Evolutionary conservation across 2,113 vertebrate species (phyloP), one percentile per base, ranked within the genome.

Genomic region (Hiodon tergisus): DNA sequence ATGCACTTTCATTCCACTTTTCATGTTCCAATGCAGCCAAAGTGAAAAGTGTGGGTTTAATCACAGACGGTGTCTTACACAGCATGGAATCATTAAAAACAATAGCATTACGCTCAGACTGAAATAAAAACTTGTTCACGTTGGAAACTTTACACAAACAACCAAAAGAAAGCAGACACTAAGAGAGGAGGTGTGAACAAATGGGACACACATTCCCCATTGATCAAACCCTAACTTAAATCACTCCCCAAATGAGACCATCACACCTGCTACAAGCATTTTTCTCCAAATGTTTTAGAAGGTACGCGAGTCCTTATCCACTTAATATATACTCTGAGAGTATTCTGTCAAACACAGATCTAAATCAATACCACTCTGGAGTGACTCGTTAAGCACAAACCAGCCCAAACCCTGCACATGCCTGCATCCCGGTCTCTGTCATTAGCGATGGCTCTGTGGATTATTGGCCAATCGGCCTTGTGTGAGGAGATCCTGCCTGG

Each of bases 361-460:
- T 90, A 86, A 92, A 92, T 92, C 91, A 88, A 92, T 92, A 89
- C 84, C 84, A 87, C 88, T 89, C 87, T 88, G 76, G 85, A 91
- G 91, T 87, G 87, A 87, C 89, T 91, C 84, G 88, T 92, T 92
- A 91, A 90, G 90, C 87, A 88, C 90, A 89, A 92, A 92, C 91
- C 89, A 90, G 89, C 86, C 89, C 87, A 87, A 87, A 90, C 89
- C 88, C 89, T 87, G 89, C 87, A 87, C 90, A 91, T 92, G 91
- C 85, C 82, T 89, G 85, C 84, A 85, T 89, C 89, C 86, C 88
- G 89, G 90, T 89, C 90, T 88, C 87, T 87, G 87, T 91, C 90
- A 92, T 92, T 92, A 92, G 88, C 84, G 83, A 86, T 75, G 69
- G 80, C 85, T 86, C 86, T 78, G 81, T 83, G 84, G 84, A 90